phyloP scores from a whole-genome alignment of 2,113 vertebrate species.

The Dicerorhinus sumatrensis region DNA sequence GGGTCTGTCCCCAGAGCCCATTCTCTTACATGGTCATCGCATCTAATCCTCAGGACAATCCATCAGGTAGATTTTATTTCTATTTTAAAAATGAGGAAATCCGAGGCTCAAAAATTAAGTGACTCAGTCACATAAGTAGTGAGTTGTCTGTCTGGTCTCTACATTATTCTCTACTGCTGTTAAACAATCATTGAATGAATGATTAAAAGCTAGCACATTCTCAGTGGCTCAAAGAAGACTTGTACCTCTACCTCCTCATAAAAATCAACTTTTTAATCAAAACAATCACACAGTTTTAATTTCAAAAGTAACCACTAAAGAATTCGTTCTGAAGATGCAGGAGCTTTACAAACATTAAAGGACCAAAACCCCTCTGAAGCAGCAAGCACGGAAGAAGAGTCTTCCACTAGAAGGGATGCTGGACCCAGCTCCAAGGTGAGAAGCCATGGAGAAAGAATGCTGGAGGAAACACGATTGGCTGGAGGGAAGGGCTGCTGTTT shows the following conservation, averaged over 20 bases:
- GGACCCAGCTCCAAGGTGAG: neutral
- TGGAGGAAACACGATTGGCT: neutral
- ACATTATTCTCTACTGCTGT: neutral
- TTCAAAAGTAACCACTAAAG: slow-evolving; percentile 44
- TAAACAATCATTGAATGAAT: slow-evolving; percentile 3
- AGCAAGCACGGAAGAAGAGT: neutral
- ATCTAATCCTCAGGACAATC: neutral
- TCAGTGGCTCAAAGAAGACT: neutral
- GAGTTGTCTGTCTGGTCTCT: neutral
- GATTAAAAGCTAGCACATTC: slow-evolving; percentile 40
- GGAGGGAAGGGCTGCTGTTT: neutral
- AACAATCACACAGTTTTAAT: slow-evolving; percentile 24
- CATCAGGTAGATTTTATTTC: neutral
- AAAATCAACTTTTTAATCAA: slow-evolving; percentile 55
- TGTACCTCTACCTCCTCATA: neutral
- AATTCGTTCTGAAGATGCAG: slow-evolving; percentile 21
- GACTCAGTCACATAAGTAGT: slow-evolving; percentile 32
- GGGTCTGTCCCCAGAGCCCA: neutral
- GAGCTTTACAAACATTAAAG: slow-evolving; percentile 27
- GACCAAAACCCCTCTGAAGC: slow-evolving; percentile 32
- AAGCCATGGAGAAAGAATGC: neutral
- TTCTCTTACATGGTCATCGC: neutral
- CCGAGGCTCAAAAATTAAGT: slow-evolving; percentile 43
- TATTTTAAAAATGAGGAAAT: slow-evolving; percentile 60
- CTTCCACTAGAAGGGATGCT: neutral